phyloP scores from a whole-genome alignment of 2,888 invertebrate genomes.

The Luperina nickerlii region DNA sequence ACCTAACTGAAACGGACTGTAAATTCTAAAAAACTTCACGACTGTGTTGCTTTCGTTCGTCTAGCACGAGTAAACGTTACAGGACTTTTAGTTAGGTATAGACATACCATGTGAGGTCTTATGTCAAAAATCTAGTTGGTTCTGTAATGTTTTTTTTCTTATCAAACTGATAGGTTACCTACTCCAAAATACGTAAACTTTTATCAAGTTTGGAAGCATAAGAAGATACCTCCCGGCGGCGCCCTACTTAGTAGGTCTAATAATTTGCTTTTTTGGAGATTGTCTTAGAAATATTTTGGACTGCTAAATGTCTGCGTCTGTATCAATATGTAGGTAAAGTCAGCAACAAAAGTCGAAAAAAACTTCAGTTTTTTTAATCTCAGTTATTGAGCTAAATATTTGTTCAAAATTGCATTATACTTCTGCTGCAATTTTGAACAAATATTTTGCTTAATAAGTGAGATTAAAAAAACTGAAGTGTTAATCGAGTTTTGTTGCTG shows the following conservation, averaged over 20 bases:
- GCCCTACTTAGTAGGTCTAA: background rate
- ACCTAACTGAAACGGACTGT: background rate
- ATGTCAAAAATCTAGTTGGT: slow-evolving; percentile 36
- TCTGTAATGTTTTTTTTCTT: slow-evolving; percentile 5
- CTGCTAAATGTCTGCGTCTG: background rate
- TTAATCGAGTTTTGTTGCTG: too few species aligned
- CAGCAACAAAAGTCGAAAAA: too few species aligned
- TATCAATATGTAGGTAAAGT: too few species aligned
- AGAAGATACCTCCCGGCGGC: background rate
- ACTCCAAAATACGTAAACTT: background rate
- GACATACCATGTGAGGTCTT: background rate
- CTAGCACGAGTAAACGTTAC: background rate
- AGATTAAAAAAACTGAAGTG: too few species aligned
- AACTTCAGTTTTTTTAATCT: too few species aligned
- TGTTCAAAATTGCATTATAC: too few species aligned
- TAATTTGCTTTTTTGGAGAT: background rate
- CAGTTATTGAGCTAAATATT: too few species aligned
- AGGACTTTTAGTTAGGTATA: background rate
- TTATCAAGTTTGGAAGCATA: background rate
- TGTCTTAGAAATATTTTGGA: background rate
- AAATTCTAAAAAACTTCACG: background rate
- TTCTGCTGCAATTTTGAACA: too few species aligned
- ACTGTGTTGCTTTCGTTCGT: too few species aligned
- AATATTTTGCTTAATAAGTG: too few species aligned
- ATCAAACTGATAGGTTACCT: background rate